Evolutionary conservation across 2,888 invertebrate genomes (phyloP).

Genomic region (Ctenicera cuprea): DNA sequence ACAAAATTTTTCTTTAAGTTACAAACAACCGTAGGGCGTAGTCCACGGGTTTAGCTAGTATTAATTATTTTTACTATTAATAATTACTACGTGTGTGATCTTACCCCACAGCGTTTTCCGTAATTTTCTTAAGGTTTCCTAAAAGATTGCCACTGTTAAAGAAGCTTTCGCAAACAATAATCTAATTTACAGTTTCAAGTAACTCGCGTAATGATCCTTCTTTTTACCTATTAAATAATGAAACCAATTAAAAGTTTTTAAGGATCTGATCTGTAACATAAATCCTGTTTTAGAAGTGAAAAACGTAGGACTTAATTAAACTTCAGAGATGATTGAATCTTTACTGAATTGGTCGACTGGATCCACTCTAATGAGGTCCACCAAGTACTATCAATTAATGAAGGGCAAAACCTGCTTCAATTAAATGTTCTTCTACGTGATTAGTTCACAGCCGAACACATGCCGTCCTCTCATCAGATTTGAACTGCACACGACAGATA

Average conservation of each 20-base stretch:
- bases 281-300: slow-evolving; percentile 54
- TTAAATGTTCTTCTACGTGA: slow-evolving; percentile 31
- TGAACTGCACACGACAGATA: too few species aligned
- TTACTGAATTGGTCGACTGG: slow-evolving; percentile 27
- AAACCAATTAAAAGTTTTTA: slow-evolving; percentile 32
- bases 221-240: slow-evolving; percentile 3
- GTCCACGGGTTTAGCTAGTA: too few species aligned
- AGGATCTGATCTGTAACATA: slow-evolving; percentile 17
- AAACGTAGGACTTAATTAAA: slow-evolving; percentile 42
- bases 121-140: too few species aligned
- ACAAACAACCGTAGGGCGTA: too few species aligned
- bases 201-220: not conserved
- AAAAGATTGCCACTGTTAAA: too few species aligned
- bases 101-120: too few species aligned
- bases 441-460: slow-evolving; percentile 4
- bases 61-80: too few species aligned
- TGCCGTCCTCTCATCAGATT: too few species aligned
- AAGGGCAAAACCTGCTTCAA: slow-evolving; percentile 18
- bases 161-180: too few species aligned
- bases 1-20: too few species aligned
- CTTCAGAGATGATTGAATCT: slow-evolving; percentile 29
- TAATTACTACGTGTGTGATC: too few species aligned
- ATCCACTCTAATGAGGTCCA: slow-evolving; percentile 49
- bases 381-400: slow-evolving; percentile 54
- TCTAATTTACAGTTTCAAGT: too few species aligned